Conservation (phyloP, 2,888 invertebrate species). For the Pyrrhia umbra region DNA sequence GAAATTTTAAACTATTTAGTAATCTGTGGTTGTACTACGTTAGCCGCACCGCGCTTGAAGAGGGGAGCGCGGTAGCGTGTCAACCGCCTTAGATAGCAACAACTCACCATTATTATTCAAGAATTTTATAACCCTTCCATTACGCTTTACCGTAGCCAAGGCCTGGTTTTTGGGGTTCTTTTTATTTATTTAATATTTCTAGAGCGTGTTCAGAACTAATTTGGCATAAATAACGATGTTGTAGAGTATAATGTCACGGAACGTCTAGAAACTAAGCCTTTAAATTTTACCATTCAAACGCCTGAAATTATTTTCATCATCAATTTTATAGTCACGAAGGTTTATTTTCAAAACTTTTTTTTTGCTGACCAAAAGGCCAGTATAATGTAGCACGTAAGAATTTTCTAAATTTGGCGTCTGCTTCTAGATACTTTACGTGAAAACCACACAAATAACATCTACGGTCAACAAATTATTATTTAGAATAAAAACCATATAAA, state of each 20-base stretch:
- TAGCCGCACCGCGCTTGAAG: too few species aligned
- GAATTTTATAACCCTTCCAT: not conserved
- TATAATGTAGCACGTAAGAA: too few species aligned
- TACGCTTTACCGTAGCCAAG: not conserved
- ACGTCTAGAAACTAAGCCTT: not conserved
- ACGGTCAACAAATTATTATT: too few species aligned
- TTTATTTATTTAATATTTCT: not conserved
- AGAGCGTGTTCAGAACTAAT: not conserved
- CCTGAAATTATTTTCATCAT: not conserved
- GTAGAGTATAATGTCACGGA: not conserved
- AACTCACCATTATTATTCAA: not conserved
- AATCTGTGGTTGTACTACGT: too few species aligned
- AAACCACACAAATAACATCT: too few species aligned
- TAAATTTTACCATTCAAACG: not conserved
- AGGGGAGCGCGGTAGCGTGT: too few species aligned
- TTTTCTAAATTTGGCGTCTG: too few species aligned
- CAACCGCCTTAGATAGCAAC: not conserved
- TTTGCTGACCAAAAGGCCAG: too few species aligned
- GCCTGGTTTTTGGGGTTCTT: not conserved
- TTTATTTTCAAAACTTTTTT: too few species aligned
- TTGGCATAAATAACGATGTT: not conserved
- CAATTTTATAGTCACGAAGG: not conserved
- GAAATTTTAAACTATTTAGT: too few species aligned
- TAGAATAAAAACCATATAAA: too few species aligned
- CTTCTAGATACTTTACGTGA: too few species aligned